Evolutionary conservation across 2,797 vertebrate genomes (phyloP).

Genomic region (Myripristis murdjan): DNA sequence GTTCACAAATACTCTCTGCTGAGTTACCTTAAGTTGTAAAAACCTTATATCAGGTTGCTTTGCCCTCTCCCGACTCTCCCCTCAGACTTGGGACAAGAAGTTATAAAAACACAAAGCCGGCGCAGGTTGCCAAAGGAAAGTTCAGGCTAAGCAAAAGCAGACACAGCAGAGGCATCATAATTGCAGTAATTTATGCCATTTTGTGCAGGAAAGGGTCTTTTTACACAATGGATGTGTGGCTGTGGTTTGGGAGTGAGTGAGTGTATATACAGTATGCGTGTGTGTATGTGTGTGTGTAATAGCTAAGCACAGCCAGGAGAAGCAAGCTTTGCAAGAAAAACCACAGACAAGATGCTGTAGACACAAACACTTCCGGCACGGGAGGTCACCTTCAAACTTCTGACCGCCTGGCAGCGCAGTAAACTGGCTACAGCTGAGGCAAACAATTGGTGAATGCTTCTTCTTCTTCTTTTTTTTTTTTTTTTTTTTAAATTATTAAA

Average conservation of each 20-base stretch:
- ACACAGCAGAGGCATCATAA: conserved; percentile 55
- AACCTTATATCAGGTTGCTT: conserved; percentile 15
- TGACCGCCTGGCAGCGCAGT: conserved; percentile 42
- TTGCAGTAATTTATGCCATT: conserved; percentile 65
- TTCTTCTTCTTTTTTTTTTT: too few relatives aligned
- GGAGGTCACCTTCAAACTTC: conserved; percentile 51
- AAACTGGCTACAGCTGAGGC: conserved; percentile 44
- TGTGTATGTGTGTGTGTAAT: background rate
- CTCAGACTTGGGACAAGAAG: conserved; percentile 9
- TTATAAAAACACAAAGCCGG: conserved; percentile 40
- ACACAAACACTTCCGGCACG: conserved; percentile 44
- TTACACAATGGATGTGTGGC: conserved; percentile 56
- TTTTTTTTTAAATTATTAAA: conserved; percentile 61
- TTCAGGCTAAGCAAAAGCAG: conserved; percentile 57
- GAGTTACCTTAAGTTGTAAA: background rate
- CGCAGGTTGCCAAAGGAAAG: conserved; percentile 26
- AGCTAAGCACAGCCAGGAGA: conserved; percentile 9
- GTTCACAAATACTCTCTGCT: background rate
- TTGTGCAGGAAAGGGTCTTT: conserved; percentile 52
- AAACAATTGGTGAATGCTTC: conserved; percentile 47
- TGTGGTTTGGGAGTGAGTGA: conserved; percentile 50
- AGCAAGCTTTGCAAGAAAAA: conserved; percentile 40
- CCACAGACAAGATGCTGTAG: conserved; percentile 30
- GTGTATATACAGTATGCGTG: conserved; percentile 6
- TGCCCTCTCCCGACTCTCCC: conserved; percentile 1